phyloP scores from a whole-genome alignment of 2,797 vertebrate genomes.

The Myoxocephalus aenaeus region DNA sequence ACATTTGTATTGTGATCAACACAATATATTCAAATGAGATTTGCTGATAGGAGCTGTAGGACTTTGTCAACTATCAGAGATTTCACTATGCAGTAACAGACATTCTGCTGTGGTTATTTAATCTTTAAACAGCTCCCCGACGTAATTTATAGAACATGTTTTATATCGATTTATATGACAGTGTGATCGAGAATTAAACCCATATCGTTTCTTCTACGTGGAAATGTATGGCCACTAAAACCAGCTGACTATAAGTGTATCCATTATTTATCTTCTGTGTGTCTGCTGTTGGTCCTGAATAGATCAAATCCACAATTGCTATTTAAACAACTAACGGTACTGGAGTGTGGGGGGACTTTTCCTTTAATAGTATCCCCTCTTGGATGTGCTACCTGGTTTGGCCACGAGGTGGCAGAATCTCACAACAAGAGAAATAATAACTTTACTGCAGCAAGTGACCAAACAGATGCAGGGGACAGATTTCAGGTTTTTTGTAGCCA shows the following conservation, averaged over 20 bases:
- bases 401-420: slow-evolving; percentile 71
- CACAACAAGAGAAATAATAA: slow-evolving; percentile 16
- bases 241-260: background rate
- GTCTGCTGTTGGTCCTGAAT: background rate
- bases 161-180: background rate
- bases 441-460: background rate
- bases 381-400: slow-evolving; percentile 7
- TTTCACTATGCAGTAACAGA: too few species aligned
- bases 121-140: background rate
- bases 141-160: background rate
- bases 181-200: background rate
- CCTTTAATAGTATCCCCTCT: background rate
- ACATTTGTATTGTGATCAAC: background rate
- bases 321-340: background rate
- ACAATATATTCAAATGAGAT: background rate
- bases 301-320: background rate
- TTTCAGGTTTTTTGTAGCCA: too few species aligned
- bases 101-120: background rate
- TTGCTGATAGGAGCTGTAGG: background rate
- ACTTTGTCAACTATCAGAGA: background rate
- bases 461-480: background rate
- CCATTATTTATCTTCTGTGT: background rate
- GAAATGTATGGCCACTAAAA: background rate
- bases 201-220: background rate
- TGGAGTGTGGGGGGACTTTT: background rate